Conservation (phyloP, 2,113 vertebrate genomes). For the Anarrhichthys ocellatus region DNA sequence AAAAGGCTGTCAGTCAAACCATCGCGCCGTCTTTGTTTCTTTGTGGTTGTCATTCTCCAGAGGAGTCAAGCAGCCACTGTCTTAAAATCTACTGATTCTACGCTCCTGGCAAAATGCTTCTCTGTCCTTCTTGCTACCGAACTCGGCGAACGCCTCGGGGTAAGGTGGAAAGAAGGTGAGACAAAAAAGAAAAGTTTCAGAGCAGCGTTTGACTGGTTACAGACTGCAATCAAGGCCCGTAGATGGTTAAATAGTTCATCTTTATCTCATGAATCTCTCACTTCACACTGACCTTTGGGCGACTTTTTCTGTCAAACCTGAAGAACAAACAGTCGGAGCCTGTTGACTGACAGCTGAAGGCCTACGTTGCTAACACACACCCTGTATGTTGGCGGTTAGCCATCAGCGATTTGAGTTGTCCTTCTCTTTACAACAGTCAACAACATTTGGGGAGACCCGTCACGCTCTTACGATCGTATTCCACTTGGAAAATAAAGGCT, state of each 20-base stretch:
- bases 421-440: neutral
- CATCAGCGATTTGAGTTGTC: neutral
- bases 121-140: constrained; percentile 56
- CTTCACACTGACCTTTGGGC: constrained; percentile 50
- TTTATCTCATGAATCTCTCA: constrained; percentile 20
- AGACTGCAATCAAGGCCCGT: constrained; percentile 57
- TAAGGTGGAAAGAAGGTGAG: constrained; percentile 69
- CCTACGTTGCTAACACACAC: neutral
- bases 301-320: constrained; percentile 30
- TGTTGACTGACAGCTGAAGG: neutral
- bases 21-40: constrained; percentile 66
- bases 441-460: neutral
- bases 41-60: constrained; percentile 68
- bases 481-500: neutral
- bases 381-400: neutral
- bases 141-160: constrained; percentile 59
- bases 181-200: constrained; percentile 37
- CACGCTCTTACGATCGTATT: neutral
- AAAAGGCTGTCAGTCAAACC: constrained; percentile 76
- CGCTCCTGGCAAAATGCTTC: constrained; percentile 69
- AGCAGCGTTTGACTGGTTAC: constrained; percentile 33
- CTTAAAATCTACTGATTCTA: constrained; percentile 63
- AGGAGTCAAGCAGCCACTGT: constrained; percentile 64
- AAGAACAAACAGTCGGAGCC: neutral
- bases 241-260: constrained; percentile 42